Percentiles rank a stretch among this genome's conserved stretches.
These are phyloP conservation scores for Hecatera dysodea DNA, from an alignment of 2,888 invertebrate genomes.

Conservation along the genomic window DNA sequence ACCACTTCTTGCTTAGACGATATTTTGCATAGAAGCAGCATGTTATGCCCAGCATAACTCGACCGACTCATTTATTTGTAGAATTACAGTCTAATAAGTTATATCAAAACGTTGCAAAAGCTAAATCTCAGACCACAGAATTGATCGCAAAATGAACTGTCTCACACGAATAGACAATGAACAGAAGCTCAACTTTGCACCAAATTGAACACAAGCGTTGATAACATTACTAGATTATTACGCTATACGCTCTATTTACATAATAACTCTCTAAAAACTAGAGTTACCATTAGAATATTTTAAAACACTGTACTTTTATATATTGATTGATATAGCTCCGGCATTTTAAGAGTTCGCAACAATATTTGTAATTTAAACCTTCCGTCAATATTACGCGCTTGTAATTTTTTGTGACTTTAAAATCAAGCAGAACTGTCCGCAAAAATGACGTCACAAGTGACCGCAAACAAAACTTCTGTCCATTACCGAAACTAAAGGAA, in stretches of 20 bases:
- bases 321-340: neutral
- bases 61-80: neutral
- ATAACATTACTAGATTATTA: conserved; percentile 2
- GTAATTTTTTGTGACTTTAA: neutral
- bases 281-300: neutral
- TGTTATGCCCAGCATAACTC: conserved; percentile 28
- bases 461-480: conserved; percentile 32
- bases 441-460: neutral
- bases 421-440: neutral
- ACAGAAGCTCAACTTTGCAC: conserved; percentile 44
- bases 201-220: conserved; percentile 49
- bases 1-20: neutral
- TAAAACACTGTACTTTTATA: conserved; percentile 1
- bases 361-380: neutral
- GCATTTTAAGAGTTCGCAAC: neutral
- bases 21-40: conserved; percentile 1
- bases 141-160: conserved; percentile 13
- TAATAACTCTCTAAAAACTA: neutral
- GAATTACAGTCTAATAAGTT: neutral
- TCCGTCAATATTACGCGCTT: neutral
- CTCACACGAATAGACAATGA: conserved; percentile 35
- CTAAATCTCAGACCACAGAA: conserved; percentile 2
- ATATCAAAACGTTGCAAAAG: conserved; percentile 17
- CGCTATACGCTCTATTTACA: conserved; percentile 34
- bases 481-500: conserved; percentile 71